A percentile compares a stretch with the other conserved stretches of the same genome.
These are phyloP conservation scores for Steromphala cineraria DNA, from an alignment of 2,888 invertebrate species.

Conservation along the genomic window DNA sequence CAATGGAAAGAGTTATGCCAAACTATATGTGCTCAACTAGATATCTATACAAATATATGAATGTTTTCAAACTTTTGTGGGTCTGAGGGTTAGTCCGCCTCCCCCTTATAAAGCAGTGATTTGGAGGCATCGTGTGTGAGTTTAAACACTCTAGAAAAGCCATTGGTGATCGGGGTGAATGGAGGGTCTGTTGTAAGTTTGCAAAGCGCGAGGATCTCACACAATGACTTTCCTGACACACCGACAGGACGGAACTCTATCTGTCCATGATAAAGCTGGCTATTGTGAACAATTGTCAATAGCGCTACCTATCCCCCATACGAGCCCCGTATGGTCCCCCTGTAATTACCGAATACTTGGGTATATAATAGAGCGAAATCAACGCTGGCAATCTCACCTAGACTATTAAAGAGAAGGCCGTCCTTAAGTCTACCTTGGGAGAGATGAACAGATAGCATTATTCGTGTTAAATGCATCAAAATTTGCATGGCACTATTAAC, in stretches of 20 bases:
- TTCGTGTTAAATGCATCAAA: conserved; percentile 7
- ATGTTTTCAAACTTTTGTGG: background rate
- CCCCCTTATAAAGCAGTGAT: background rate
- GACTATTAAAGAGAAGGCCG: background rate
- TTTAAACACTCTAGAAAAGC: conserved; percentile 4
- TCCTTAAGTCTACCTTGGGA: background rate
- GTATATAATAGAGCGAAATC: conserved; percentile 10
- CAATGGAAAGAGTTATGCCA: background rate
- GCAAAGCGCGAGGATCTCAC: background rate
- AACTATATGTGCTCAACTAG: background rate
- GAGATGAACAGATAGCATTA: background rate
- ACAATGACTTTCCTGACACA: background rate
- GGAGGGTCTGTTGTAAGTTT: background rate
- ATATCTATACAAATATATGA: background rate
- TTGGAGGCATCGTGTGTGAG: background rate
- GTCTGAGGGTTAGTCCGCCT: background rate
- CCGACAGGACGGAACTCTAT: background rate
- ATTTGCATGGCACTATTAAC: conserved; percentile 4
- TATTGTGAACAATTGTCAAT: conserved; percentile 8
- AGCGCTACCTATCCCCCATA: background rate
- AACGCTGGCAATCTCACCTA: background rate
- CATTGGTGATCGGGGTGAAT: background rate
- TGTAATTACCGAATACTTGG: conserved; percentile 5
- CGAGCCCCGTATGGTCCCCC: background rate
- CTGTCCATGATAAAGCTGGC: conserved; percentile 7